Percentiles rank a stretch among this genome's conserved stretches.
These are phyloP conservation scores for Microctonus hyperodae DNA, from an alignment of 2,888 invertebrate genomes.

Conservation along the genomic window DNA sequence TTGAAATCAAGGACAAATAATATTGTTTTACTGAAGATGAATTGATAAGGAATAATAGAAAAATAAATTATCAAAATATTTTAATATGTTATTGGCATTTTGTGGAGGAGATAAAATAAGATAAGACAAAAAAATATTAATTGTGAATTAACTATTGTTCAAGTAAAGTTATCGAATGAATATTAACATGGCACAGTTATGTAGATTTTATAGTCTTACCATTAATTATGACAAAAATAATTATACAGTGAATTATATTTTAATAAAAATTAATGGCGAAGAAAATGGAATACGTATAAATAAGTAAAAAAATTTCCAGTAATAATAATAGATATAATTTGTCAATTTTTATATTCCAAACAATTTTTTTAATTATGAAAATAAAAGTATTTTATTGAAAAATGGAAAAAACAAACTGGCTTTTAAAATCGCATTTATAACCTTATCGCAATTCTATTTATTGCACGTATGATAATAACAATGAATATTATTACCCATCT, in stretches of 20 bases:
- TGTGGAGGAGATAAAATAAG: too few relatives aligned
- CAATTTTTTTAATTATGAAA: background rate
- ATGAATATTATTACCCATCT: background rate
- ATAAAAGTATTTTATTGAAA: conserved; percentile 1
- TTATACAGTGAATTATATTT: too few relatives aligned
- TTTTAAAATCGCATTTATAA: background rate
- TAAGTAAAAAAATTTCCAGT: too few relatives aligned
- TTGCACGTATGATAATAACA: background rate
- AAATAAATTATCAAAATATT: too few relatives aligned
- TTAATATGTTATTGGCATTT: too few relatives aligned
- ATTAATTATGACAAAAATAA: background rate
- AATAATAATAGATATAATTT: background rate
- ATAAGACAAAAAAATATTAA: too few relatives aligned
- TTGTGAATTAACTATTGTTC: too few relatives aligned
- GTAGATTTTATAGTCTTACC: background rate
- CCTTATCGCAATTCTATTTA: background rate
- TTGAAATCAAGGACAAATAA: too few relatives aligned
- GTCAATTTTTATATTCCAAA: background rate
- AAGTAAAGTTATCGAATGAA: too few relatives aligned
- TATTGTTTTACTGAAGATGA: too few relatives aligned
- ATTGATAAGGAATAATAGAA: too few relatives aligned
- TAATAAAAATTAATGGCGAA: background rate
- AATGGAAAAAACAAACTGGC: background rate
- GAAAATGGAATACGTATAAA: background rate
- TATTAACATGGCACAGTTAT: background rate